These are phyloP conservation scores for Machimus rusticus DNA, from an alignment of 2,888 invertebrate genomes.

Conservation along the genomic window DNA sequence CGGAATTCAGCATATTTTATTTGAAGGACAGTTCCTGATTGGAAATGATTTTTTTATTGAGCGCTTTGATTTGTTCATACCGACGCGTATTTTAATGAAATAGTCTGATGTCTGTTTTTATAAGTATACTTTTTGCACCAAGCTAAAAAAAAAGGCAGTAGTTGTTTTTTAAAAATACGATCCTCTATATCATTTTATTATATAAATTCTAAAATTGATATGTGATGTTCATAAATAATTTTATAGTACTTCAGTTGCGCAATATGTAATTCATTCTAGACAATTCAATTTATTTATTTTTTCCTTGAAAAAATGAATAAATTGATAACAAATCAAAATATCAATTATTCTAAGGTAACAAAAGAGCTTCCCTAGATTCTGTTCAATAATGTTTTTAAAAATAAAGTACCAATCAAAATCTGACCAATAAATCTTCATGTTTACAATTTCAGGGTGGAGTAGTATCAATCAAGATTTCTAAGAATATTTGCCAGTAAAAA, in stretches of 20 bases:
- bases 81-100: neutral
- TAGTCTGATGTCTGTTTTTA: too few relatives aligned
- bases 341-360: neutral
- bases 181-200: too few relatives aligned
- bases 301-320: too few relatives aligned
- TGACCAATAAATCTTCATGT: neutral
- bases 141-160: too few relatives aligned
- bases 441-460: neutral
- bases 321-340: too few relatives aligned
- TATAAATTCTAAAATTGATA: too few relatives aligned
- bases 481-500: neutral
- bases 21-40: neutral
- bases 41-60: neutral
- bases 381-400: neutral
- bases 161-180: too few relatives aligned
- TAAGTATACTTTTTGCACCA: too few relatives aligned
- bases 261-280: too few relatives aligned
- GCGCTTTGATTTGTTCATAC: neutral
- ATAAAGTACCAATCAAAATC: neutral
- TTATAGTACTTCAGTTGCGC: too few relatives aligned
- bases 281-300: too few relatives aligned
- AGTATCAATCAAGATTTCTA: neutral
- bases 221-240: too few relatives aligned
- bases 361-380: neutral
- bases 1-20: neutral